A percentile compares a stretch with the other conserved stretches of the same genome.
These are phyloP conservation scores for Rissa tridactyla DNA, from an alignment of 2,113 vertebrate species.

Conservation along the genomic window DNA sequence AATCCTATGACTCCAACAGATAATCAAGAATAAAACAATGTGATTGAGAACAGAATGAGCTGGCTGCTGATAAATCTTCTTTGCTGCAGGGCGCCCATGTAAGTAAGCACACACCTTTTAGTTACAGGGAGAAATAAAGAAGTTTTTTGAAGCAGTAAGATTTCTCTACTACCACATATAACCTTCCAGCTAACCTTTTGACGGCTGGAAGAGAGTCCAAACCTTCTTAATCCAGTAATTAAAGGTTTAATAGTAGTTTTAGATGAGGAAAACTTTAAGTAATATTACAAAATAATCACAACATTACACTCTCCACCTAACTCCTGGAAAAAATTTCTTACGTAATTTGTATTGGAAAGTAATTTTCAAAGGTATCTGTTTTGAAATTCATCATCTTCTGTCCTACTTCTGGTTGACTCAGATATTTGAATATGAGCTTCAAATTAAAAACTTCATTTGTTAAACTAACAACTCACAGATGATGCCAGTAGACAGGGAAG, in stretches of 20 bases:
- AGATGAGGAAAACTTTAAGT: not conserved
- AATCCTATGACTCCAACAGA: constrained; percentile 14
- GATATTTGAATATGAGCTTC: not conserved
- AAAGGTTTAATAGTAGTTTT: not conserved
- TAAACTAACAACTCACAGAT: not conserved
- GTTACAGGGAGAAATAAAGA: not conserved
- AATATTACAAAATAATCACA: not conserved
- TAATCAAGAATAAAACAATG: constrained; percentile 13
- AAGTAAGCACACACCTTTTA: not conserved
- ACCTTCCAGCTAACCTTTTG: not conserved
- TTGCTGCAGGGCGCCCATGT: not conserved
- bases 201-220: not conserved
- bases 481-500: not conserved
- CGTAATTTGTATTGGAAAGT: constrained; percentile 9
- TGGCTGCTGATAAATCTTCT: not conserved
- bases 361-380: not conserved
- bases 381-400: not conserved
- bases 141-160: not conserved
- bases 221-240: not conserved
- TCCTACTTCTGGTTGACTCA: not conserved
- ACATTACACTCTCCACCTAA: not conserved
- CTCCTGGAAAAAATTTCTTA: not conserved
- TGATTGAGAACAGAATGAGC: not conserved
- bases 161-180: not conserved
- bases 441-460: not conserved